Percentiles rank a stretch among this genome's conserved stretches.
phyloP scores from a whole-genome alignment of 2,797 vertebrate genomes.

The Clarias platycephalus region DNA sequence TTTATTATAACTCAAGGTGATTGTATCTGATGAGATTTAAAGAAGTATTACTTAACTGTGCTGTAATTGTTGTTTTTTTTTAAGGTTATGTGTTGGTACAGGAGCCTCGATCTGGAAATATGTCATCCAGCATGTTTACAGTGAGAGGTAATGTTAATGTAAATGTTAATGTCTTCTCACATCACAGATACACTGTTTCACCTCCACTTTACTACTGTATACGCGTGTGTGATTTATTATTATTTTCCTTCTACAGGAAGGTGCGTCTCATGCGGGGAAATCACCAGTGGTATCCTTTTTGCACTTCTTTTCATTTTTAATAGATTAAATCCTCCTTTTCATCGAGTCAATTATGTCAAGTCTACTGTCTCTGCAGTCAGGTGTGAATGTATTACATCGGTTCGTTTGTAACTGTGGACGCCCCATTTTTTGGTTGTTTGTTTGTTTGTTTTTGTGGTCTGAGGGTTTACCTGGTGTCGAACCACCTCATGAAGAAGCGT shows the following conservation, averaged over 20 bases:
- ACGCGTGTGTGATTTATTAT: not conserved
- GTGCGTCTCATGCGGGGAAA: constrained; percentile 74
- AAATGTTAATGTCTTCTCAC: not conserved
- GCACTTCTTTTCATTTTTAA: not conserved
- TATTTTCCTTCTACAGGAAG: constrained; percentile 63
- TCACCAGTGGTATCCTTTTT: constrained; percentile 77
- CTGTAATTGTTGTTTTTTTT: not conserved
- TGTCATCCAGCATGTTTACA: constrained; percentile 73
- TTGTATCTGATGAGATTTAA: too few relatives aligned
- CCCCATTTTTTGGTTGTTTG: too few relatives aligned
- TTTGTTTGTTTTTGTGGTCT: too few relatives aligned
- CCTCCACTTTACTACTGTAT: not conserved
- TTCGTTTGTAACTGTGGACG: too few relatives aligned
- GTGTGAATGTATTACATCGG: too few relatives aligned
- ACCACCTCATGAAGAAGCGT: too few relatives aligned
- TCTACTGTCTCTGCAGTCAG: too few relatives aligned
- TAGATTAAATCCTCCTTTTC: not conserved
- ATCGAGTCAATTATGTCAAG: too few relatives aligned
- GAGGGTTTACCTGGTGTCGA: too few relatives aligned
- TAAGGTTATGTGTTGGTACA: constrained; percentile 76
- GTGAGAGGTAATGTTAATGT: constrained; percentile 68
- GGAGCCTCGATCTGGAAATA: constrained; percentile 80
- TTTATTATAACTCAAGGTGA: not conserved
- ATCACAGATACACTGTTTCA: not conserved
- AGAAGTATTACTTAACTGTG: not conserved